These are phyloP conservation scores for Climacteris rufus DNA, from an alignment of 2,113 vertebrate genomes.

Conservation along the genomic window DNA sequence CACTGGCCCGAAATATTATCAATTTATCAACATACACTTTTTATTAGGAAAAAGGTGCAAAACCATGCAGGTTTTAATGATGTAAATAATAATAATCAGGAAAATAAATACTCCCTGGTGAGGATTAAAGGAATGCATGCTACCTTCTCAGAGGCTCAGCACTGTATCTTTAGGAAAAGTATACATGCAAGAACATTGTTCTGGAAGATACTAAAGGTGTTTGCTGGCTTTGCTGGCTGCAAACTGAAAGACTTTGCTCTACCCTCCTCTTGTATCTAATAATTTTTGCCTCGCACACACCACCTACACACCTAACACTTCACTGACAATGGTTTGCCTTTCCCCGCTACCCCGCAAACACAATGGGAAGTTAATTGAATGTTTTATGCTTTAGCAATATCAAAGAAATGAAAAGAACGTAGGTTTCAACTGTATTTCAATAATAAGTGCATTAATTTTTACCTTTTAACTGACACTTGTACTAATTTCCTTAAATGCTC, in stretches of 20 bases:
- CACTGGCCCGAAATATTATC: not conserved
- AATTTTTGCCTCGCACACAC: slow-evolving; percentile 18
- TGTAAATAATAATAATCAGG: slow-evolving; percentile 12
- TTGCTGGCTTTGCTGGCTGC: not conserved
- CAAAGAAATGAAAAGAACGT: slow-evolving; percentile 80
- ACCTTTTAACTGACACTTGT: slow-evolving; percentile 84
- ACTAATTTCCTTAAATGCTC: slow-evolving; percentile 84
- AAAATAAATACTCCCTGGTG: not conserved
- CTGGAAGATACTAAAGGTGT: not conserved
- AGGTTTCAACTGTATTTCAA: slow-evolving; percentile 81
- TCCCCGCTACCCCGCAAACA: slow-evolving; percentile 60
- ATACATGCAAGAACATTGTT: not conserved
- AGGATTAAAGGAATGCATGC: not conserved
- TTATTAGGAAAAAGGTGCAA: not conserved
- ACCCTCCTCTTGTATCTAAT: not conserved
- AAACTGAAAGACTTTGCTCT: not conserved
- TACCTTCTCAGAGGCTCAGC: not conserved
- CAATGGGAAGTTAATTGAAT: slow-evolving; percentile 83
- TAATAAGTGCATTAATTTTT: slow-evolving; percentile 83
- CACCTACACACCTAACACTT: slow-evolving; percentile 61
- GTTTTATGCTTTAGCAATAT: slow-evolving; percentile 79
- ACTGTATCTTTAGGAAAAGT: not conserved
- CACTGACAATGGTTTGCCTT: slow-evolving; percentile 66
- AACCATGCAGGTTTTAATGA: not conserved
- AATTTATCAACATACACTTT: slow-evolving; percentile 22